Base-by-base conservation (phyloP, 2,113 vertebrate genomes). In the Antechinus flavipes region DNA sequence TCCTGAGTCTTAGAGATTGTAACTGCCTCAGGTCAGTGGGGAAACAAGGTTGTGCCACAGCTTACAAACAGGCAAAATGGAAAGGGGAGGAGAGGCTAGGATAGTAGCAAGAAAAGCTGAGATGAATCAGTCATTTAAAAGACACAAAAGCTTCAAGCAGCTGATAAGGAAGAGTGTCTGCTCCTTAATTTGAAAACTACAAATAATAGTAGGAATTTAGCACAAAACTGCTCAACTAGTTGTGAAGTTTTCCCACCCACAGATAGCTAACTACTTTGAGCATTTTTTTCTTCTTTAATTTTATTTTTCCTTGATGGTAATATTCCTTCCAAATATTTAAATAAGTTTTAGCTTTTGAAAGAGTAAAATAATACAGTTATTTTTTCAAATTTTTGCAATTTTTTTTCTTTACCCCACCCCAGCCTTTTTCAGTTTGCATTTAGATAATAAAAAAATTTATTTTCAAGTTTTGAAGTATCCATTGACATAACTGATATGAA, bases 321-420 rank as follows among this genome's bases (percentile, higher is more conserved):
- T 35, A 55, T 27, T 42, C n/a, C 6, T 92, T 54, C 68, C 35
- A 22, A 68, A 27, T 24, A 7, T 26, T 24, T 90, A 54, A 58
- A 94, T 35, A 90, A 76, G 76, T 84, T 84, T 16, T 92, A 76
- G 47, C 91, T 91, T 91, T 68, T 90, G 27, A 95, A 92, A 42
- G 14, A 84, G 25, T 30, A 47, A 90, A 58, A 56, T 90, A 96
- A 35, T 47, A n/a, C 49, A 89, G 50, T 56, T 90, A 50, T 89
- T 54, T 96, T 84, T 96, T 90, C n/a, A 91, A 25, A n/a, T 76
- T 94, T 35, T 24, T 92, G 7, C 7, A 84, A 84, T 91, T 52
- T 92, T 50, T 91, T 90, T 52, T 52, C 9, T 91, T 50, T 9
- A 27, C 2, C 27, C 26, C 0, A 3, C 54, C 49, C 49, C 49